Evolutionary conservation across 2,888 invertebrate genomes (phyloP).

Genomic region (Patella pellucida): DNA sequence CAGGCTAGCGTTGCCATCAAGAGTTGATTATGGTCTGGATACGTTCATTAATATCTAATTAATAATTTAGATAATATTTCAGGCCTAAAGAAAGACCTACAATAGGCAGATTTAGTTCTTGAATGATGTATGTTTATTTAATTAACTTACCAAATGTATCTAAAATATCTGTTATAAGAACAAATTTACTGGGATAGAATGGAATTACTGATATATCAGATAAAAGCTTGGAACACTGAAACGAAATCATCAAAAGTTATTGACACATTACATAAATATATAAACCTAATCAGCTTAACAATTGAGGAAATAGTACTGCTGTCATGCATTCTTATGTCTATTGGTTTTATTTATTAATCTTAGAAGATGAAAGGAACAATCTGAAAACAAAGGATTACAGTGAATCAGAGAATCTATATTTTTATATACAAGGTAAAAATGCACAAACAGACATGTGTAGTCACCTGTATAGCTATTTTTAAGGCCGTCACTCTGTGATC

Average conservation of each 20-base stretch:
- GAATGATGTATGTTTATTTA: no score
- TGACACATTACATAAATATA: no score
- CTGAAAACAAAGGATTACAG: not conserved
- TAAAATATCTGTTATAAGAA: conserved; percentile 93
- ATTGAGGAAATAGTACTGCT: no score
- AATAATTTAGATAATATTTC: no score
- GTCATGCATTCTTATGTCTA: not conserved
- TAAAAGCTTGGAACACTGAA: conserved; percentile 90
- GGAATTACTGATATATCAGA: conserved; percentile 90
- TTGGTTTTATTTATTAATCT: not conserved
- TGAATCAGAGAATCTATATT: not conserved
- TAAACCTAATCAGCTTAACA: no score
- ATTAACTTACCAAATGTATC: conserved; percentile 82
- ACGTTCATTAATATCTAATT: no score
- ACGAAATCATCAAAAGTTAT: no score
- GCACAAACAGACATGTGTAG: not conserved
- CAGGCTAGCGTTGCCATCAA: no score
- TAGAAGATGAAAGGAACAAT: not conserved
- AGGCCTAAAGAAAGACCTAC: no score
- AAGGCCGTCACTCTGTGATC: conserved; percentile 92
- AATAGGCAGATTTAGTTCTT: no score
- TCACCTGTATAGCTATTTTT: conserved; percentile 91
- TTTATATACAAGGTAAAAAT: not conserved
- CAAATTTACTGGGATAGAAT: conserved; percentile 99
- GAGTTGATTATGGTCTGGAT: no score